Conservation (phyloP, 2,888 invertebrate genomes). For the Caenorhabditis sp. region DNA sequence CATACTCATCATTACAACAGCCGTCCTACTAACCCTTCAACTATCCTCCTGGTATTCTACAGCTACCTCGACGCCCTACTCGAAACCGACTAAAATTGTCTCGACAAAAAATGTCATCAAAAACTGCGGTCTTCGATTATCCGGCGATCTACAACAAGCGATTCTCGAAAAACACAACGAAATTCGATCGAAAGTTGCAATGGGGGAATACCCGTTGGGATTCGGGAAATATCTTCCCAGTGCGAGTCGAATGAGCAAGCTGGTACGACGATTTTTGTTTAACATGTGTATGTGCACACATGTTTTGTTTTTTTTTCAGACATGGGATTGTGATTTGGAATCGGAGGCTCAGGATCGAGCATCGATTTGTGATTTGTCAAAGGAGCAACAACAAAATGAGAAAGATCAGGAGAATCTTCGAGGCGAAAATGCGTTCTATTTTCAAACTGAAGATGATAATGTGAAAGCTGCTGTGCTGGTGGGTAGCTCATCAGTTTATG, state of each 20-base stretch:
- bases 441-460: slow-evolving; percentile 10
- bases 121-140: slow-evolving; percentile 28
- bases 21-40: not conserved
- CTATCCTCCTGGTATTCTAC: not conserved
- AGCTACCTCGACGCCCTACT: slow-evolving; percentile 6
- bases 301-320: slow-evolving; percentile 8
- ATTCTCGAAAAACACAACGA: slow-evolving; percentile 21
- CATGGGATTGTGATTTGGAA: slow-evolving; percentile 38
- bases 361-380: slow-evolving; percentile 18
- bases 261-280: too few species aligned
- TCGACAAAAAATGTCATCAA: slow-evolving; percentile 18
- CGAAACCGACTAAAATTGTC: slow-evolving; percentile 10
- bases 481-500: too few species aligned
- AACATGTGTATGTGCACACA: too few species aligned
- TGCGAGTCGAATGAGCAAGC: slow-evolving; percentile 26
- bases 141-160: slow-evolving; percentile 20
- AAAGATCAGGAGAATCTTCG: slow-evolving; percentile 17
- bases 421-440: slow-evolving; percentile 37
- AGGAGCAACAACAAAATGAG: not conserved
- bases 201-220: slow-evolving; percentile 23
- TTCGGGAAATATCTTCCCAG: slow-evolving; percentile 13
- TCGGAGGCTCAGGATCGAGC: slow-evolving; percentile 29
- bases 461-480: not conserved
- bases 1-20: not conserved
- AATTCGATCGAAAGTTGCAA: slow-evolving; percentile 38